Conservation (phyloP, 2,113 vertebrate genomes). For the Serinus canaria region DNA sequence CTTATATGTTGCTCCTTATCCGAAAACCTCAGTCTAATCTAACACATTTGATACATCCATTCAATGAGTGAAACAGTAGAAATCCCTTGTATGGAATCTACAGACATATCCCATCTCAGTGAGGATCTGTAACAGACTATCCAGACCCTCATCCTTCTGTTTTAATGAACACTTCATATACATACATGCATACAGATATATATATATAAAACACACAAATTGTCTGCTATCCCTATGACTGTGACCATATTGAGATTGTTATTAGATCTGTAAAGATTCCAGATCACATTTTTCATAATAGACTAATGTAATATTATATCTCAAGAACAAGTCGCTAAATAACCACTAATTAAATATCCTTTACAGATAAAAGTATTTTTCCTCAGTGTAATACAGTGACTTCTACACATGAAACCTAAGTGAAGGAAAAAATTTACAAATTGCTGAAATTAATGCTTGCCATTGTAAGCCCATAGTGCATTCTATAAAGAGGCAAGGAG, state of each 20-base stretch:
- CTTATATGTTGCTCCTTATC: background rate
- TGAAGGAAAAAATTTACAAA: background rate
- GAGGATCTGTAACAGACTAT: background rate
- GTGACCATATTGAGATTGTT: background rate
- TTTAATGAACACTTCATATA: background rate
- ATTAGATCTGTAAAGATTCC: background rate
- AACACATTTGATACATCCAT: background rate
- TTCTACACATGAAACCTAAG: background rate
- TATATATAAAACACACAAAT: background rate
- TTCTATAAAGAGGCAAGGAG: background rate
- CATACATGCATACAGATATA: background rate
- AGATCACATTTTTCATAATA: background rate
- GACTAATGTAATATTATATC: background rate
- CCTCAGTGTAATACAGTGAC: background rate
- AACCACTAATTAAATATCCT: background rate
- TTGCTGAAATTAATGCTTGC: background rate
- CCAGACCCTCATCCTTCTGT: background rate
- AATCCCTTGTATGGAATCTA: background rate
- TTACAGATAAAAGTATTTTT: background rate
- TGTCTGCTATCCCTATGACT: background rate
- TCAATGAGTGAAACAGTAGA: background rate
- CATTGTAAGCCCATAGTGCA: background rate
- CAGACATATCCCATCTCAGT: background rate
- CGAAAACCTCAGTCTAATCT: background rate
- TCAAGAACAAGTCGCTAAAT: background rate